These are phyloP conservation scores for Donacobius atricapilla DNA, from an alignment of 2,113 vertebrate species.

Conservation along the genomic window DNA sequence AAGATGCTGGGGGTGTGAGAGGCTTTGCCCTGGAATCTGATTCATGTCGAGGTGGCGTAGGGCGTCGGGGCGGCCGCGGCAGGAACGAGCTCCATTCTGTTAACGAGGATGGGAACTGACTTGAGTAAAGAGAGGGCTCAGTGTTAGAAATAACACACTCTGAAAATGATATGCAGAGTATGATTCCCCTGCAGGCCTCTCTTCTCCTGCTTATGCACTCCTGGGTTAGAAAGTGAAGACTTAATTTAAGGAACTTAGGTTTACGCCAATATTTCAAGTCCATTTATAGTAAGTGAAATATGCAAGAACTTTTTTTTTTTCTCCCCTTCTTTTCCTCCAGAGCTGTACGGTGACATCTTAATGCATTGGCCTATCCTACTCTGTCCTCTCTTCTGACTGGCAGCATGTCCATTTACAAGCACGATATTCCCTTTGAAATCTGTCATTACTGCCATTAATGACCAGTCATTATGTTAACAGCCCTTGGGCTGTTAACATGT, in stretches of 20 bases:
- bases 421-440: conserved; percentile 66
- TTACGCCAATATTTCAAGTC: conserved; percentile 47
- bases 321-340: neutral
- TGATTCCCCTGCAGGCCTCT: conserved; percentile 65
- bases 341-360: conserved; percentile 42
- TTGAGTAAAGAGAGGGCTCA: neutral
- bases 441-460: conserved; percentile 71
- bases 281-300: conserved; percentile 45
- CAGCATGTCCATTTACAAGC: conserved; percentile 61
- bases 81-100: neutral
- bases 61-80: neutral
- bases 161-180: conserved; percentile 51
- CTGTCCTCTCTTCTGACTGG: conserved; percentile 27
- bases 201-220: conserved; percentile 46
- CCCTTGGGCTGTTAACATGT: conserved; percentile 64
- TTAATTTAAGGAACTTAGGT: conserved; percentile 62
- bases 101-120: conserved; percentile 14
- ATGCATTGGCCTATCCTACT: conserved; percentile 7
- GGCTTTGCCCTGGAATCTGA: neutral
- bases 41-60: fast-evolving
- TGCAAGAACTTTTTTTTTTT: neutral
- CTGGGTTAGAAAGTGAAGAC: conserved; percentile 59
- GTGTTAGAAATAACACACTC: conserved; percentile 1
- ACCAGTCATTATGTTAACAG: conserved; percentile 72
- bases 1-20: neutral